Evolutionary conservation across 35 echinoderm and acorn worm species (phyloP).

Genomic region (Amphiura filiformis): DNA sequence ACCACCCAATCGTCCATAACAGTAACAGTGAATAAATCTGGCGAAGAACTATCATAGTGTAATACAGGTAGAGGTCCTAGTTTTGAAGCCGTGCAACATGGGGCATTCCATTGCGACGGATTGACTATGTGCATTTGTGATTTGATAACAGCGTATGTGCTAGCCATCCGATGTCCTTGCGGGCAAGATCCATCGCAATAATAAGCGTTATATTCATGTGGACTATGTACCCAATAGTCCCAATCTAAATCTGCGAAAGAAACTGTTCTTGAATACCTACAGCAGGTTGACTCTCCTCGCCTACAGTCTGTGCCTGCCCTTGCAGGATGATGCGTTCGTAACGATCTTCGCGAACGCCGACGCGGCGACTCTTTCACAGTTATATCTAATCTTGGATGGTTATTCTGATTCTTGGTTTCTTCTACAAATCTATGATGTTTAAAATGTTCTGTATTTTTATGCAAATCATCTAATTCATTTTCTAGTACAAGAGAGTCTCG

Average conservation of each 20-base stretch:
- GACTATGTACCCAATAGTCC: background rate
- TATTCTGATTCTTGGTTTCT: background rate
- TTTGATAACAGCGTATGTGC: background rate
- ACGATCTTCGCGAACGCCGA: background rate
- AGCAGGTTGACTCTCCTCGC: background rate
- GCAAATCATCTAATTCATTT: background rate
- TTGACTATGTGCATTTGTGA: background rate
- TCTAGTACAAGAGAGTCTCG: background rate
- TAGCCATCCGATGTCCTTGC: background rate
- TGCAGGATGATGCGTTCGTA: background rate
- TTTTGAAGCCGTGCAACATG: background rate
- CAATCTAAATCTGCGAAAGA: conserved; percentile 2
- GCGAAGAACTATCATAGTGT: background rate
- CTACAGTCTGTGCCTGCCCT: background rate
- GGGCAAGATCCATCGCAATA: background rate
- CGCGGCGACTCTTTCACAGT: background rate
- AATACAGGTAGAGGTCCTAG: background rate
- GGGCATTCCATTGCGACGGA: background rate
- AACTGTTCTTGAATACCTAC: background rate
- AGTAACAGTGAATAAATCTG: background rate
- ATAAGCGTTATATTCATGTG: background rate
- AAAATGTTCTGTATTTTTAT: background rate
- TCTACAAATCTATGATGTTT: background rate
- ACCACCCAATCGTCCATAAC: background rate
- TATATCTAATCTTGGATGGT: background rate